Evolutionary conservation across 2,113 vertebrate genomes (phyloP).

Genomic region (Atlantisia rogersi): DNA sequence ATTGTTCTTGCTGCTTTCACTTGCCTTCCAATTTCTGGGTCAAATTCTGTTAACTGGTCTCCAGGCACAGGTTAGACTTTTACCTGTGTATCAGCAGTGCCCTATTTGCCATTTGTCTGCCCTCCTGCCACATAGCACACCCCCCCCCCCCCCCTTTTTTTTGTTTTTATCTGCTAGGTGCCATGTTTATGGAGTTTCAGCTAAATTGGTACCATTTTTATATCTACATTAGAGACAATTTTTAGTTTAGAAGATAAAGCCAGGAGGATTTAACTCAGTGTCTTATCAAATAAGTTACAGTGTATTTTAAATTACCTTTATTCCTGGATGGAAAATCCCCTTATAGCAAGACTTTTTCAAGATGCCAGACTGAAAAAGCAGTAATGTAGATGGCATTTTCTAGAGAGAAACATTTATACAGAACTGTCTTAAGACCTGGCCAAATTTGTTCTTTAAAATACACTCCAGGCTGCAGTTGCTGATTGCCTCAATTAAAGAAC

Average conservation of each 20-base stretch:
- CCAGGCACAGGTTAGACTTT: background rate
- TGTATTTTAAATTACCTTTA: background rate
- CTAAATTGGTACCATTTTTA: background rate
- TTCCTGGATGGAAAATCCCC: background rate
- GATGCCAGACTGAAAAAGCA: background rate
- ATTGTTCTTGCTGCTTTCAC: background rate
- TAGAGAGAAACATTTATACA: background rate
- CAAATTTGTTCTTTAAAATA: background rate
- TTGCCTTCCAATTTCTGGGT: background rate
- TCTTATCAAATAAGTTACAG: background rate
- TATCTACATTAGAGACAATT: background rate
- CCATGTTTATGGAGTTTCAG: background rate
- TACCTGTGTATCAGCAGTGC: background rate
- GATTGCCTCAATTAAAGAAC: background rate
- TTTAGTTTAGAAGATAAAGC: background rate
- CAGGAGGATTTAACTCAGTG: background rate
- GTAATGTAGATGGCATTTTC: background rate
- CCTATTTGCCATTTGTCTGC: background rate
- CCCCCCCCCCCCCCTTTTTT: accelerated
- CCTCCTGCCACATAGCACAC: too few relatives aligned
- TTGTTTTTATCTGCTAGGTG: background rate
- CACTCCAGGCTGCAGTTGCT: background rate
- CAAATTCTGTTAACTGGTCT: background rate
- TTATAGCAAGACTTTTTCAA: background rate
- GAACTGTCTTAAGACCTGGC: background rate